phyloP scores from a whole-genome alignment of 2,797 vertebrate genomes.

The Sebastes variabilis region DNA sequence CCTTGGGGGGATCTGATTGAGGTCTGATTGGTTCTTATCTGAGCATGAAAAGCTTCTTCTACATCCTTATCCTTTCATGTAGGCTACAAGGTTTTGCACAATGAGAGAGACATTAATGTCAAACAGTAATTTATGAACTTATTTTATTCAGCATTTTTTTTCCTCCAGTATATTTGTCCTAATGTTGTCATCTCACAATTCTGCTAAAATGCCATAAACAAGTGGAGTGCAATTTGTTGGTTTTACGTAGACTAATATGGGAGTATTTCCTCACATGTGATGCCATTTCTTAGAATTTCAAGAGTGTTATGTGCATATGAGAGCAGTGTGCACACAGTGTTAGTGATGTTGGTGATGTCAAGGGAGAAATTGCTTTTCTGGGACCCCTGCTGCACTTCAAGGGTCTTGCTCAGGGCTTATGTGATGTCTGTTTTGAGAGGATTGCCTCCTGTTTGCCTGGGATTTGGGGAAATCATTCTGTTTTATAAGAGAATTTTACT shows the following conservation, averaged over 20 bases:
- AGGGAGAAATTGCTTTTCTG: slow-evolving; percentile 54
- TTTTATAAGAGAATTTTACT: neutral
- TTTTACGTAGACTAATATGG: neutral
- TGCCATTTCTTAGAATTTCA: slow-evolving; percentile 2
- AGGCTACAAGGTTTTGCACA: neutral
- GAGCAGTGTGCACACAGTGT: slow-evolving; percentile 6
- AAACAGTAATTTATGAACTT: neutral
- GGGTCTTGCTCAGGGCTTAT: slow-evolving; percentile 37
- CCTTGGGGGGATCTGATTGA: slow-evolving; percentile 3
- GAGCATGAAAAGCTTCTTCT: neutral
- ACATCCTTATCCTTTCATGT: neutral
- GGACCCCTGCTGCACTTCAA: slow-evolving; percentile 52
- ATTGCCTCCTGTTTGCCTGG: slow-evolving; percentile 18
- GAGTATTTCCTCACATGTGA: neutral
- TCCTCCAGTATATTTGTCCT: neutral
- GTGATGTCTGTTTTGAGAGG: slow-evolving; percentile 43
- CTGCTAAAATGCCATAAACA: neutral
- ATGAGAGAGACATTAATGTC: neutral
- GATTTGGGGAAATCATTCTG: neutral
- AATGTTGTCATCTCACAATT: neutral
- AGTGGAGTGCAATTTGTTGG: neutral
- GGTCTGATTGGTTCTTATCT: slow-evolving; percentile 16
- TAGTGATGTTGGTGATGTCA: slow-evolving; percentile 48
- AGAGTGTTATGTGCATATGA: slow-evolving; percentile 6
- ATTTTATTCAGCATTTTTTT: neutral